phyloP scores from a whole-genome alignment of 2,888 invertebrate species.

The Mamestra brassicae region DNA sequence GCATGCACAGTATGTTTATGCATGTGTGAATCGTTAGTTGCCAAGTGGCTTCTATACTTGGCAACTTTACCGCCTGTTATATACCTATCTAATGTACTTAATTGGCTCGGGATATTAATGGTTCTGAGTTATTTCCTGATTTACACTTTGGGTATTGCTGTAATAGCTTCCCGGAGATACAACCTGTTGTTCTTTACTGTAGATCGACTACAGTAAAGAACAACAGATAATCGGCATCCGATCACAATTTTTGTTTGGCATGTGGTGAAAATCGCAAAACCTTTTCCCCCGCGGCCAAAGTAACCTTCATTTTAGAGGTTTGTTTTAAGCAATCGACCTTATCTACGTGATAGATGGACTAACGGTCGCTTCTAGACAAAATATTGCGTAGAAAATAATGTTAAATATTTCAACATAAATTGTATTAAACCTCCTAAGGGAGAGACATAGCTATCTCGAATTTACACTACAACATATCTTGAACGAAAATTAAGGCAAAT shows the following conservation, averaged over 20 bases:
- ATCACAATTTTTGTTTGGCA: neutral
- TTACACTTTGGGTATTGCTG: neutral
- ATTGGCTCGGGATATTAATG: slow-evolving; percentile 27
- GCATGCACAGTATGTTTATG: slow-evolving; percentile 47
- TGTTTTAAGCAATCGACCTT: slow-evolving; percentile 25
- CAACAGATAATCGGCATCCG: too few species aligned
- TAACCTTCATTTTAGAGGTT: slow-evolving; percentile 10
- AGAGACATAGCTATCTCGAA: slow-evolving; percentile 21
- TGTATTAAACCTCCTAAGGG: slow-evolving; percentile 13
- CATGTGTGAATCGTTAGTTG: slow-evolving; percentile 41
- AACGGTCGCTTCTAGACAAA: slow-evolving; percentile 21
- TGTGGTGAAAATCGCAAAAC: neutral
- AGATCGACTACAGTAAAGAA: neutral
- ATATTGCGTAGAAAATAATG: slow-evolving; percentile 19
- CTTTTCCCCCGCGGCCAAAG: neutral
- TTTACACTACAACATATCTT: slow-evolving; percentile 27
- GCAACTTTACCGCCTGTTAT: slow-evolving; percentile 19
- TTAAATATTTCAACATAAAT: slow-evolving; percentile 10
- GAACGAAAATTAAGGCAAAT: slow-evolving; percentile 47
- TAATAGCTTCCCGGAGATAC: neutral
- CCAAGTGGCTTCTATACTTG: slow-evolving; percentile 20
- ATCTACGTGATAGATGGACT: slow-evolving; percentile 32
- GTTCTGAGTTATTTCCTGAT: neutral
- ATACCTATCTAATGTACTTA: slow-evolving; percentile 11
- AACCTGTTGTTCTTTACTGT: neutral